A percentile compares a stretch with the other conserved stretches of the same genome.
phyloP scores from a whole-genome alignment of 2,797 vertebrate species.

The Aphelocoma californica region DNA sequence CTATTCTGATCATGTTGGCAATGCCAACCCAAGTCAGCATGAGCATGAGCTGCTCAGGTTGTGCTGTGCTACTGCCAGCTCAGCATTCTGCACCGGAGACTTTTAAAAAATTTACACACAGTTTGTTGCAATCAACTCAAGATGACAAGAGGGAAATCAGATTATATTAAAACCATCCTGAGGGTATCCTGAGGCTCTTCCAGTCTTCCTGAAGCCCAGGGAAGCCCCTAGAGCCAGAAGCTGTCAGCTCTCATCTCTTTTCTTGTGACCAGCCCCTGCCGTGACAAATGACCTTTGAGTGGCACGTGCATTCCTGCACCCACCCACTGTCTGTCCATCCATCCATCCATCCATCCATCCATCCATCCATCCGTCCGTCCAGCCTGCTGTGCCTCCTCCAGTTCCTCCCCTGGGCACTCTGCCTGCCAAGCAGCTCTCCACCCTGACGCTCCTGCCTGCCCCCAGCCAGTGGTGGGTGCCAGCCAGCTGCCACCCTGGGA shows the following conservation, averaged over 20 bases:
- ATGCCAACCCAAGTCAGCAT: fast-evolving
- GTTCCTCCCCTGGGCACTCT: not conserved
- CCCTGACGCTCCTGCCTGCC: not conserved
- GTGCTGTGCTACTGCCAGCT: not conserved
- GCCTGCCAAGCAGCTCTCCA: conserved; percentile 34
- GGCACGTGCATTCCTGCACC: not conserved
- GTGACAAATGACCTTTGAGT: conserved; percentile 6
- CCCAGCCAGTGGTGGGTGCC: conserved; percentile 34
- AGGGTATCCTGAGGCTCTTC: conserved; percentile 26
- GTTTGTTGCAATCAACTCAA: not conserved
- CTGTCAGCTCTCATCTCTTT: conserved; percentile 15
- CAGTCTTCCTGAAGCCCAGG: conserved; percentile 33
- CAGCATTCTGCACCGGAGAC: not conserved
- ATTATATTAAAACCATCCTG: not conserved
- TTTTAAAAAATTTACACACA: not conserved
- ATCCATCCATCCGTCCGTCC: not conserved
- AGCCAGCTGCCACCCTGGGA: conserved; percentile 39
- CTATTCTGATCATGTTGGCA: fast-evolving
- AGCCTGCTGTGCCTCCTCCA: not conserved
- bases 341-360: fast-evolving
- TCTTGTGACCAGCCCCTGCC: not conserved
- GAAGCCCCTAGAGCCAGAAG: conserved; percentile 37
- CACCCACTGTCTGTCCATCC: fast-evolving
- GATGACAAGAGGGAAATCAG: not conserved
- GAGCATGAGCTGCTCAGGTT: not conserved